These are phyloP conservation scores for Stramonita haemastoma DNA, from an alignment of 2,888 invertebrate species.

Conservation along the genomic window DNA sequence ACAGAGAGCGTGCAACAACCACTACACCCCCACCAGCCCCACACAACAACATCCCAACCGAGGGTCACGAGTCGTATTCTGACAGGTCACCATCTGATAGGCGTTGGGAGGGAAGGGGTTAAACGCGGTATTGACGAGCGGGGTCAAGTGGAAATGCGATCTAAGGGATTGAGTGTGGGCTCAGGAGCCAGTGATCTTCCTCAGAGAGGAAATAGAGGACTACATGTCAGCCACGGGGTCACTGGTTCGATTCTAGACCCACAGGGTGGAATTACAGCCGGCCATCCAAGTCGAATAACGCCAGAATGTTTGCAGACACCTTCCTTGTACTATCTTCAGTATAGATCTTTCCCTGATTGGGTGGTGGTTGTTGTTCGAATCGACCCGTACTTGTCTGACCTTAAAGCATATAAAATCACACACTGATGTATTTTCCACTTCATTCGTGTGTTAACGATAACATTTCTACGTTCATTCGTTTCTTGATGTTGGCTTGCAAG, in stretches of 20 bases:
- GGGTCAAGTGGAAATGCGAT: neutral
- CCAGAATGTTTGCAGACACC: neutral
- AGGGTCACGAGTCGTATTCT: neutral
- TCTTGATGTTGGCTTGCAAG: too few relatives aligned
- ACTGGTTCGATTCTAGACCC: constrained; percentile 8
- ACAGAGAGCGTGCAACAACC: neutral
- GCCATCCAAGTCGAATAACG: neutral
- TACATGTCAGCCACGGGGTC: neutral
- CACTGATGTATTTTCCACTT: too few relatives aligned
- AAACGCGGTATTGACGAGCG: constrained; percentile 19
- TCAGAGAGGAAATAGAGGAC: neutral
- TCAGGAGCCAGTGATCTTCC: neutral
- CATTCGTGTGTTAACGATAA: too few relatives aligned
- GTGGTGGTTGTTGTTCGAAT: too few relatives aligned
- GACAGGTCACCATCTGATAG: constrained; percentile 11
- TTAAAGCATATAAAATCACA: too few relatives aligned
- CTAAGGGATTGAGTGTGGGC: neutral
- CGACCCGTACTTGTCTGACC: too few relatives aligned
- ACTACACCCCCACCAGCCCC: neutral
- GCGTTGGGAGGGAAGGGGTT: constrained; percentile 7
- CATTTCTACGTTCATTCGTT: too few relatives aligned
- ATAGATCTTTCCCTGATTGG: neutral
- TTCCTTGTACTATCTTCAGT: neutral
- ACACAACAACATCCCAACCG: constrained; percentile 1
- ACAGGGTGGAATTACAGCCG: neutral